Evolutionary conservation across 2,888 invertebrate genomes (phyloP).

Genomic region (Ichneumoninae sp.): DNA sequence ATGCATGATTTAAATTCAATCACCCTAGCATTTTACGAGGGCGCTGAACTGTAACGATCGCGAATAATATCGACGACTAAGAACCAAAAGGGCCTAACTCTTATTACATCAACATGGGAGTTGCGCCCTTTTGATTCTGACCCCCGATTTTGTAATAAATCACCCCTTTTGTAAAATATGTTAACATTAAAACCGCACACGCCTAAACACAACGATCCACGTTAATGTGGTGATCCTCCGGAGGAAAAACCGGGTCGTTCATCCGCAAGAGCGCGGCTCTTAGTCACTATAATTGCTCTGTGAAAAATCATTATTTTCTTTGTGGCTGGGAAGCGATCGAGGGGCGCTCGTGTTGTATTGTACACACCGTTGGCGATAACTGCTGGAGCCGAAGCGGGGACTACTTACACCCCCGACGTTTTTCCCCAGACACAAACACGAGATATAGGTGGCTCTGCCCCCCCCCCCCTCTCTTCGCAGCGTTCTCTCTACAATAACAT

Average conservation of each 20-base stretch:
- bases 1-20: conserved; percentile 38
- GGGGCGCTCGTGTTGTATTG: background rate
- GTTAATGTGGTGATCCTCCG: conserved; percentile 17
- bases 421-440: conserved; percentile 34
- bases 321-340: background rate
- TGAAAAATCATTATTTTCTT: conserved; percentile 17
- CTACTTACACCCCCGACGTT: conserved; percentile 9
- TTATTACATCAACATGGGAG: background rate
- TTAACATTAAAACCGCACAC: background rate
- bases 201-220: background rate
- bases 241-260: conserved; percentile 22
- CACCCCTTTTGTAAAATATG: background rate
- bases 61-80: conserved; percentile 9
- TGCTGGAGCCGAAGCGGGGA: conserved; percentile 5
- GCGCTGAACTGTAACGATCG: conserved; percentile 41
- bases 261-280: conserved; percentile 8
- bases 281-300: conserved; percentile 29
- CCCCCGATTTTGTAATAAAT: background rate
- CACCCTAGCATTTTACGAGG: conserved; percentile 32
- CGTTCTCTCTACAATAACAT: background rate
- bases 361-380: conserved; percentile 21
- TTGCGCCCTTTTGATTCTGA: background rate
- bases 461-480: background rate
- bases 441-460: conserved; percentile 16
- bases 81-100: background rate